These are phyloP conservation scores for Protomyctophum bolini DNA, from an alignment of 2,113 vertebrate genomes.

Conservation along the genomic window DNA sequence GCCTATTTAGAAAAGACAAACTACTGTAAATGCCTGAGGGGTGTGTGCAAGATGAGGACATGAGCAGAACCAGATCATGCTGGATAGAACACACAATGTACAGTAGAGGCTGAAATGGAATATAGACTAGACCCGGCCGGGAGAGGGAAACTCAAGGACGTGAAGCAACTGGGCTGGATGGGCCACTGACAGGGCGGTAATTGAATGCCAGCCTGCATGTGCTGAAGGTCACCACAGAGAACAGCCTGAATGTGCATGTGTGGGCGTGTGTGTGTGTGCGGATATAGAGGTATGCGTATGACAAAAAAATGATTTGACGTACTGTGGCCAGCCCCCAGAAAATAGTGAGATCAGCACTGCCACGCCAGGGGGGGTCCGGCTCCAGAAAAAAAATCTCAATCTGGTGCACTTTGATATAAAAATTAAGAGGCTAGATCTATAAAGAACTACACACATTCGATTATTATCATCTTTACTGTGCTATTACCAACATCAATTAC, in stretches of 20 bases:
- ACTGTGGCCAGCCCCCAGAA: too few relatives aligned
- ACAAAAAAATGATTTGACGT: too few relatives aligned
- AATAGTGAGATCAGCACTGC: too few relatives aligned
- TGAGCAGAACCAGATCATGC: constrained; percentile 20
- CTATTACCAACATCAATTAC: too few relatives aligned
- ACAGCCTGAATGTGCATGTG: constrained; percentile 30
- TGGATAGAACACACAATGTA: constrained; percentile 46
- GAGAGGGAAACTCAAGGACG: constrained; percentile 67
- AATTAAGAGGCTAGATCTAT: too few relatives aligned
- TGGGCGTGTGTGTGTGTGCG: constrained; percentile 15
- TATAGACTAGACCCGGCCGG: constrained; percentile 62
- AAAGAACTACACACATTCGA: too few relatives aligned
- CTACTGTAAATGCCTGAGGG: too few relatives aligned
- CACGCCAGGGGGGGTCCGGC: too few relatives aligned
- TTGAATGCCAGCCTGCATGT: constrained; percentile 73
- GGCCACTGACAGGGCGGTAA: constrained; percentile 74
- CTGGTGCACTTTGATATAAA: too few relatives aligned
- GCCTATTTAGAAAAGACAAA: too few relatives aligned
- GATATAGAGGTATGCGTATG: neutral
- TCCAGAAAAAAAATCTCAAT: too few relatives aligned
- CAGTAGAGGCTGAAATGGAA: constrained; percentile 63
- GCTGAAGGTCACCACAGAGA: constrained; percentile 75
- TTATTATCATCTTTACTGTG: too few relatives aligned
- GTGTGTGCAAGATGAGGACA: constrained; percentile 23
- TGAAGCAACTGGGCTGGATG: constrained; percentile 65